A percentile compares a stretch with the other conserved stretches of the same genome.
These are phyloP conservation scores for Cybosia mesomella DNA, from an alignment of 2,888 invertebrate genomes.

Conservation along the genomic window DNA sequence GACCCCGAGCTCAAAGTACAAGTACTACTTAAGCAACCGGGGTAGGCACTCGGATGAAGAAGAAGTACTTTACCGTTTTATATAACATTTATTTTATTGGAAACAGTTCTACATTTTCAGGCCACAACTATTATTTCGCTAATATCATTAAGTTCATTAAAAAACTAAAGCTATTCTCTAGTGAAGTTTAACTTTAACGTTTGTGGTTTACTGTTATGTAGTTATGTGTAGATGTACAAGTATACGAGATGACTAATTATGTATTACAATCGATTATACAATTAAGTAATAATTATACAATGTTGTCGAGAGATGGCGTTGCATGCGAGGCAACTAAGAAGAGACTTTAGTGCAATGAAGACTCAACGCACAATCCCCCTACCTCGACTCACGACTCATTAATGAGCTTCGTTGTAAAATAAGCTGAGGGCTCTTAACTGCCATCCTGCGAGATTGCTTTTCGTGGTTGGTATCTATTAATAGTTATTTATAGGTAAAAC, in stretches of 20 bases:
- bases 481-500: conserved; percentile 82
- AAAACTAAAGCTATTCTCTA: conserved; percentile 25
- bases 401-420: conserved; percentile 84
- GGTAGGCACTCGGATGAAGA: too few species aligned
- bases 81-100: not conserved
- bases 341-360: conserved; percentile 55
- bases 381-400: conserved; percentile 61
- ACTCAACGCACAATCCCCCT: conserved; percentile 62
- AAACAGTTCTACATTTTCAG: not conserved
- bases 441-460: conserved; percentile 83
- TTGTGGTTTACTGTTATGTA: conserved; percentile 43
- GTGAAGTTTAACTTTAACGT: conserved; percentile 31
- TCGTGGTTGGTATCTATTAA: conserved; percentile 82
- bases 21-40: too few species aligned
- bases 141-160: not conserved
- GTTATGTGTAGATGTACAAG: conserved; percentile 37
- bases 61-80: too few species aligned
- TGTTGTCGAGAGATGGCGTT: conserved; percentile 57
- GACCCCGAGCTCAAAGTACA: not conserved
- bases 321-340: conserved; percentile 53
- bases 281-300: conserved; percentile 79
- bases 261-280: conserved; percentile 65
- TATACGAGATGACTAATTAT: conserved; percentile 46
- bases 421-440: conserved; percentile 80
- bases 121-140: not conserved